A percentile compares a stretch with the other conserved stretches of the same genome.
These are phyloP conservation scores for Eospalax fontanierii DNA, from an alignment of 2,797 vertebrate genomes.

Conservation along the genomic window DNA sequence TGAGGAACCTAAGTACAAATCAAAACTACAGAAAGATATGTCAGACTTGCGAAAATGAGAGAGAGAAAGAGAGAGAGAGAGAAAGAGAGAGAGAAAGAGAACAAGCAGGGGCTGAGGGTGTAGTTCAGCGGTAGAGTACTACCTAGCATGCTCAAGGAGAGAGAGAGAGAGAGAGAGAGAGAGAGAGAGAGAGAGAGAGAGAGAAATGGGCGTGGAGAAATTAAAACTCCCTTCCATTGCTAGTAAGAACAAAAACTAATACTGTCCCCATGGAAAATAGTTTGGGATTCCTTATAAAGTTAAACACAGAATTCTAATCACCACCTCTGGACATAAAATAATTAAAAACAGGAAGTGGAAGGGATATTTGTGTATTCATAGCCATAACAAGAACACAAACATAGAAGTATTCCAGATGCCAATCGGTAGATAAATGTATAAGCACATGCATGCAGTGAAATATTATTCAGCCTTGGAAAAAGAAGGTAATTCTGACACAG, in stretches of 20 bases:
- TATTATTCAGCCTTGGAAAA: conserved; percentile 38
- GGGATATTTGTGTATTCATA: neutral
- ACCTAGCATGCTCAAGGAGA: too few species aligned
- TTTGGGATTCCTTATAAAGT: neutral
- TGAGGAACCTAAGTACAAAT: neutral
- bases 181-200: neutral
- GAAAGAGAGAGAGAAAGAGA: neutral
- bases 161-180: neutral
- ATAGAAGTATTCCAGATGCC: neutral
- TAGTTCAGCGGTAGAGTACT: too few species aligned
- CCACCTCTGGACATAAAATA: neutral
- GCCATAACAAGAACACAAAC: neutral
- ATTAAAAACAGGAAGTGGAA: conserved; percentile 1
- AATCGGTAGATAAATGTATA: neutral
- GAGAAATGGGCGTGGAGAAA: neutral
- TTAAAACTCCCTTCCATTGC: neutral
- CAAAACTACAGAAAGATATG: neutral
- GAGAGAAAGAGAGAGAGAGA: too few species aligned
- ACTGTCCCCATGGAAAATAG: neutral
- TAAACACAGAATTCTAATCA: neutral
- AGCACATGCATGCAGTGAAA: neutral
- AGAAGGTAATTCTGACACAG: neutral
- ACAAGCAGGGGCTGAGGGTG: too few species aligned
- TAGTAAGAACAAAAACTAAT: neutral
- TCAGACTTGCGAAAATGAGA: neutral